A percentile compares a stretch with the other conserved stretches of the same genome.
phyloP scores from a whole-genome alignment of 1,140 invertebrate species.

The Drosophila kepulauana region DNA sequence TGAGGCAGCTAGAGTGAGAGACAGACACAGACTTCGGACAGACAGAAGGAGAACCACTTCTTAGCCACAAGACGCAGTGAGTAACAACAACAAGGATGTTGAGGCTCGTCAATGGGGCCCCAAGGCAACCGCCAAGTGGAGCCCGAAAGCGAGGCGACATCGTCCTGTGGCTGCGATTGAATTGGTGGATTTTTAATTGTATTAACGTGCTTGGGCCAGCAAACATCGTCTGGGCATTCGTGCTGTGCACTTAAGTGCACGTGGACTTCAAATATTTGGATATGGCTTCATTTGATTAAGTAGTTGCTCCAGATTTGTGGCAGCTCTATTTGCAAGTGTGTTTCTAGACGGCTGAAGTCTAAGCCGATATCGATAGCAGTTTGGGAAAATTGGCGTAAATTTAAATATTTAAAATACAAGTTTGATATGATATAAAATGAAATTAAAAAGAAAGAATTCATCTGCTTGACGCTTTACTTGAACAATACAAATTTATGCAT shows the following conservation, averaged over 20 bases:
- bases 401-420: too few relatives aligned
- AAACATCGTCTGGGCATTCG: slow-evolving; percentile 15
- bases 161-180: slow-evolving; percentile 36
- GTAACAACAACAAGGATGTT: slow-evolving; percentile 39
- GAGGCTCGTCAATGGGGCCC: neutral
- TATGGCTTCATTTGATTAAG: slow-evolving; percentile 60
- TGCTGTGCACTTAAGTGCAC: slow-evolving; percentile 69
- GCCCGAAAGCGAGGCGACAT: slow-evolving; percentile 4
- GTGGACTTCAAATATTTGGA: slow-evolving; percentile 60
- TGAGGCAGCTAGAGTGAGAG: neutral
- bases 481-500: too few relatives aligned
- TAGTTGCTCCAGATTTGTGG: slow-evolving; percentile 23
- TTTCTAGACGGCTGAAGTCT: neutral
- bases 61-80: slow-evolving; percentile 9
- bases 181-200: slow-evolving; percentile 76
- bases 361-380: neutral
- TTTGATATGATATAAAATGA: too few relatives aligned
- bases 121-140: slow-evolving; percentile 25
- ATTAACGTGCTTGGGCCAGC: slow-evolving; percentile 55
- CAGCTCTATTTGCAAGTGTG: neutral
- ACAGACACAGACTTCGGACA: neutral
- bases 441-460: too few relatives aligned
- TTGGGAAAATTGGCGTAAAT: neutral
- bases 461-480: too few relatives aligned
- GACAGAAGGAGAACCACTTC: neutral